Base-by-base conservation (phyloP, 2,113 vertebrate species). In the Coryphaenoides rupestris region DNA sequence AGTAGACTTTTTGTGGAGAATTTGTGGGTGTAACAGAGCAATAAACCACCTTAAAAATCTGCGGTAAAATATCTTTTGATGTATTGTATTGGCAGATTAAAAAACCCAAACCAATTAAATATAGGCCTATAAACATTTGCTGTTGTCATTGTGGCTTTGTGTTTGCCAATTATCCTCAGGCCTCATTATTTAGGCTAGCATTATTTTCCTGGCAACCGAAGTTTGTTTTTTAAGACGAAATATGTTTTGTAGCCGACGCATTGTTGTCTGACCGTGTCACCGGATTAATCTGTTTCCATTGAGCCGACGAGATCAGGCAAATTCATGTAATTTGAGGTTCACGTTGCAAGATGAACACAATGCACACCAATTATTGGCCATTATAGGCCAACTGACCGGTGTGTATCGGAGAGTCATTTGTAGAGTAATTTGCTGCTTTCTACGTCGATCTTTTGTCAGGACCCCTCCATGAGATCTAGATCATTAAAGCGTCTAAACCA, bases 261-360 rank as follows among this genome's bases (percentile, higher is more conserved):
- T 63, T 19, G 16, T 40, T 62, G 24, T 19, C 56, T 55, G 62
- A 52, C 53, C 73, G 65, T 61, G 56, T 63, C 68, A 69, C 78
- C 75, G 69, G 72, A 77, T 78, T 77, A 58, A 77, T 74, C 52
- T 24, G 23, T 45, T 69, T 69, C 61, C 0, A 10, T 58, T 56
- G 24, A 69, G 21, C 62, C 66, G 72, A 72, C 73, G 74, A 72
- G 66, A 2, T 21, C 17, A 70, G 71, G 68, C 67, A 62, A n/a
- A 21, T 72, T 58, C 2, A 4, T 55, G 69, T 65, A 64, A 79
- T 72, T 58, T 79, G 40, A 82, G 26, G 70, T 77, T 72, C 70
- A 72, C 73, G 82, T 84, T 77, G 72, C 49, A 62, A 61, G 17
- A 55, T 74, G 55, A 62, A 75, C 79, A 74, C 60, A n/a, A n/a